phyloP scores from a whole-genome alignment of 2,113 vertebrate species.

The Antechinus flavipes region DNA sequence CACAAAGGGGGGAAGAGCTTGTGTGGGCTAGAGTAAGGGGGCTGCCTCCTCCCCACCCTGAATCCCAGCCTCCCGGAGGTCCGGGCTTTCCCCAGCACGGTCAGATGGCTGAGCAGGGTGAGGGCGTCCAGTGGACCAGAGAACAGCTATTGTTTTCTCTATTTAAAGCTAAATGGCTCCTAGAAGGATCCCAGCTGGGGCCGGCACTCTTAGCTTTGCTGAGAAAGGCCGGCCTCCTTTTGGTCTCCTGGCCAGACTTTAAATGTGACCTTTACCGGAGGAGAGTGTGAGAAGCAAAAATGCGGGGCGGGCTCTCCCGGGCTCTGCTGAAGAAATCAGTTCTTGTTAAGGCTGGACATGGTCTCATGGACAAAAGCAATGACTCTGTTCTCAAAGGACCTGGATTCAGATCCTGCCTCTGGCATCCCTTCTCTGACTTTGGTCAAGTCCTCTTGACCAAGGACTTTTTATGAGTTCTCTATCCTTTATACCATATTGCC shows the following conservation, averaged over 20 bases:
- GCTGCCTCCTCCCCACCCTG: neutral
- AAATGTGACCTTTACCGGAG: neutral
- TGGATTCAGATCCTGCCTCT: neutral
- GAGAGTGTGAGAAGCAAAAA: neutral
- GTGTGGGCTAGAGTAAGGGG: neutral
- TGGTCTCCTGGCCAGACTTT: neutral
- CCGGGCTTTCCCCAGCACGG: neutral
- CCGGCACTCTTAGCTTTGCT: neutral
- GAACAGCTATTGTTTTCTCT: neutral
- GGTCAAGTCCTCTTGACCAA: neutral
- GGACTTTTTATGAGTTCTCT: neutral
- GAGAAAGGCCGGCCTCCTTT: neutral
- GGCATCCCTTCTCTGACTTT: neutral
- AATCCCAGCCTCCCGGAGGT: neutral
- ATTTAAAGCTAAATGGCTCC: neutral
- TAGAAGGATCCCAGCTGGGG: neutral
- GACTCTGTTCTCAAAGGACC: constrained; percentile 15
- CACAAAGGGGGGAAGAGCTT: neutral
- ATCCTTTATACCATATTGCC: neutral
- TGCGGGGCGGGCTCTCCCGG: neutral
- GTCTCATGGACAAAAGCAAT: neutral
- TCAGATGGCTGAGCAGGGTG: neutral
- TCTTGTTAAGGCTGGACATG: neutral
- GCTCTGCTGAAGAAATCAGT: neutral
- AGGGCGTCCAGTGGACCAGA: neutral